These are phyloP conservation scores for Linnaemya vulpina DNA, from an alignment of 2,888 invertebrate species.

Conservation along the genomic window DNA sequence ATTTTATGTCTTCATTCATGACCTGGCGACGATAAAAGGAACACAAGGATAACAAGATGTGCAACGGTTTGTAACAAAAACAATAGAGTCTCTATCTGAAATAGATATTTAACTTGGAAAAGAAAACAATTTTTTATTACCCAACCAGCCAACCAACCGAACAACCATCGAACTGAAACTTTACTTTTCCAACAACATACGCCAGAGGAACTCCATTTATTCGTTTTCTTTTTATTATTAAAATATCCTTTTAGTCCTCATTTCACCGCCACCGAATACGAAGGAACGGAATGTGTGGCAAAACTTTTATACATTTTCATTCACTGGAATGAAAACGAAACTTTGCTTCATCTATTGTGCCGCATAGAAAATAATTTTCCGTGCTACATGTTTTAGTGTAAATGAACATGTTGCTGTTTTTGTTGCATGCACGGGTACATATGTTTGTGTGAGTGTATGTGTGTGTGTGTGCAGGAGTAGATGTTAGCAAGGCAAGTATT, in stretches of 20 bases:
- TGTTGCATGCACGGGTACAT: too few relatives aligned
- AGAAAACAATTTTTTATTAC: background rate
- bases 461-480: background rate
- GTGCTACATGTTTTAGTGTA: background rate
- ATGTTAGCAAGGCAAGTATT: background rate
- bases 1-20: conserved; percentile 48
- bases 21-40: conserved; percentile 26
- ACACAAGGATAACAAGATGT: conserved; percentile 44
- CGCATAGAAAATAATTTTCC: conserved; percentile 18
- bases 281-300: conserved; percentile 1
- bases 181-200: background rate
- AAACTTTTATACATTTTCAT: conserved; percentile 17
- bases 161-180: background rate
- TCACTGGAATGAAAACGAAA: conserved; percentile 1
- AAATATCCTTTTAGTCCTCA: conserved; percentile 30
- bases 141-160: conserved; percentile 1
- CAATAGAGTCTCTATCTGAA: conserved; percentile 13
- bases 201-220: background rate
- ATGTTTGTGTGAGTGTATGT: background rate
- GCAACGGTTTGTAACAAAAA: conserved; percentile 32
- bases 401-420: conserved; percentile 28
- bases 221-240: conserved; percentile 10
- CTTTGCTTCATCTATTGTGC: background rate
- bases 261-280: conserved; percentile 17
- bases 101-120: conserved; percentile 7